Evolutionary conservation across 2,797 vertebrate species (phyloP).

Genomic region (Clarias platycephalus): DNA sequence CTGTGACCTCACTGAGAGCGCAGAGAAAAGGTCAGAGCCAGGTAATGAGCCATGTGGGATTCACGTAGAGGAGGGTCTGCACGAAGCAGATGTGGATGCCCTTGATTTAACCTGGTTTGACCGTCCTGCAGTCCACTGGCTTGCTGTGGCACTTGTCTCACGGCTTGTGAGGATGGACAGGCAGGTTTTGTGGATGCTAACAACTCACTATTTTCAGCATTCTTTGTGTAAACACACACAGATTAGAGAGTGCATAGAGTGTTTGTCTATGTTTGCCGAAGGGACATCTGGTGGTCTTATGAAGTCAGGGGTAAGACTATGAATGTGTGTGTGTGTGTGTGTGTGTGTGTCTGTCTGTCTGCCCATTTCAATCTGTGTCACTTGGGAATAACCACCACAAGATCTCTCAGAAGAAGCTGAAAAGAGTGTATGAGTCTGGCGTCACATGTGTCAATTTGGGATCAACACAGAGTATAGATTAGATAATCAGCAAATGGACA

Average conservation of each 20-base stretch:
- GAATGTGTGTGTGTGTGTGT: slow-evolving; percentile 24
- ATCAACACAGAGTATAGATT: slow-evolving; percentile 12
- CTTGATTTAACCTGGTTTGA: background rate
- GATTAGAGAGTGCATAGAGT: slow-evolving; percentile 38
- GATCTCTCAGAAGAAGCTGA: slow-evolving; percentile 6
- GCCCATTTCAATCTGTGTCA: background rate
- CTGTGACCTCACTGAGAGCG: background rate
- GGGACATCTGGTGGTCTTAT: slow-evolving; percentile 46
- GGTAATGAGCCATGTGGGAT: background rate
- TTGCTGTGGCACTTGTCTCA: background rate
- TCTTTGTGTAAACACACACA: slow-evolving; percentile 26
- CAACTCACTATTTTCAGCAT: background rate
- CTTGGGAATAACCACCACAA: background rate
- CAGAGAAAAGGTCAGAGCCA: background rate
- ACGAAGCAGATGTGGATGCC: background rate
- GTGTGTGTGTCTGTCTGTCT: slow-evolving; percentile 18
- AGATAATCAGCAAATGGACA: slow-evolving; percentile 24
- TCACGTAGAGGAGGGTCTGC: background rate
- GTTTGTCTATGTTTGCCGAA: slow-evolving; percentile 47
- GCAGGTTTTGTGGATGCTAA: background rate
- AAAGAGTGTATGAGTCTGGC: slow-evolving; percentile 10
- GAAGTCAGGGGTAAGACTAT: background rate
- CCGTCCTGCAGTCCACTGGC: background rate
- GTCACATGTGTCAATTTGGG: background rate
- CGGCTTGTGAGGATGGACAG: background rate